Conservation (phyloP, 2,113 vertebrate genomes). For the Struthio camelus region DNA sequence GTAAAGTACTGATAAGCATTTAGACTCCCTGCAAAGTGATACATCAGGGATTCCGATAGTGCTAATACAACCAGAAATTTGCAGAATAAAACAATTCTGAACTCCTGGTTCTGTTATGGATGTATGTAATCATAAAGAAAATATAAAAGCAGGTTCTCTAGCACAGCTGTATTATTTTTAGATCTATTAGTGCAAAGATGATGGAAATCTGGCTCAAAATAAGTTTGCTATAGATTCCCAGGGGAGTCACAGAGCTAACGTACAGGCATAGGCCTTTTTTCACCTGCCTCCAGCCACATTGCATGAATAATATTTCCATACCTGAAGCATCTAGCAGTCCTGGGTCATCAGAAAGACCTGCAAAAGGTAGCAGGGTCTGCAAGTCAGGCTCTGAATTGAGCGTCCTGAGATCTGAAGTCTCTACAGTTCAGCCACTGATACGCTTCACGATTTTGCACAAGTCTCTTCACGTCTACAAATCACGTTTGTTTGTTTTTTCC, state of each 20-base stretch:
- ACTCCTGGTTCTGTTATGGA: neutral
- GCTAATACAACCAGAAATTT: neutral
- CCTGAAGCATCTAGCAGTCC: no score
- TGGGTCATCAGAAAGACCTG: neutral
- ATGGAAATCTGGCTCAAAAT: neutral
- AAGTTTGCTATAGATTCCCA: neutral
- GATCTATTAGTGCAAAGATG: neutral
- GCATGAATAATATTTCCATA: fast-evolving
- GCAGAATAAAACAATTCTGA: neutral
- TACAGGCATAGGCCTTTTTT: fast-evolving
- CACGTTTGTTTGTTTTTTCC: fast-evolving
- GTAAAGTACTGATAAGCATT: constrained; percentile 43
- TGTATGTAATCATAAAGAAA: neutral
- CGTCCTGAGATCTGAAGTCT: fast-evolving
- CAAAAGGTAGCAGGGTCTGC: fast-evolving
- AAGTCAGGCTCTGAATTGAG: fast-evolving
- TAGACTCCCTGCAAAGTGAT: constrained; percentile 48
- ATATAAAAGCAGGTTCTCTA: neutral
- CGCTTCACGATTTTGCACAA: fast-evolving
- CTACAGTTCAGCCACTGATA: neutral
- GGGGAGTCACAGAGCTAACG: neutral
- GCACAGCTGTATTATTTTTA: neutral
- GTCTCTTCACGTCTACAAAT: neutral
- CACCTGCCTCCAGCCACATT: fast-evolving
- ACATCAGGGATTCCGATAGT: constrained; percentile 17